These are phyloP conservation scores for Orchesella cincta DNA, from an alignment of 1,140 invertebrate species.

Conservation along the genomic window DNA sequence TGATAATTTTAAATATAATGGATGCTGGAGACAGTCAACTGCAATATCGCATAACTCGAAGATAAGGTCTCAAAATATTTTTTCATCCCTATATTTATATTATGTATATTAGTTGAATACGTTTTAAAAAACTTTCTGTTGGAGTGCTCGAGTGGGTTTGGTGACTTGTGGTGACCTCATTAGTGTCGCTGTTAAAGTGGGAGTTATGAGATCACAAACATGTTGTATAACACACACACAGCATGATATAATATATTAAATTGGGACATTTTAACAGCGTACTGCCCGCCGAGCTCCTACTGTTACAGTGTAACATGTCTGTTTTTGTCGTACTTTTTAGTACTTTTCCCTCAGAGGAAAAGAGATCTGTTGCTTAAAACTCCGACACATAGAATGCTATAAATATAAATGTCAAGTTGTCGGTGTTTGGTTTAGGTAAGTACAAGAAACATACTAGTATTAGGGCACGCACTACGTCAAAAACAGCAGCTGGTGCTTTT, in stretches of 20 bases:
- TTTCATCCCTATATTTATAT: background rate
- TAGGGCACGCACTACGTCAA: background rate
- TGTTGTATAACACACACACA: background rate
- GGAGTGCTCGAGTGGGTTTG: constrained; percentile 6
- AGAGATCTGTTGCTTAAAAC: constrained; percentile 12
- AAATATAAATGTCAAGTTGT: constrained; percentile 9
- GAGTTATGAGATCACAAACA: constrained; percentile 27
- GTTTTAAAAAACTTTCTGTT: background rate
- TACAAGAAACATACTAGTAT: background rate
- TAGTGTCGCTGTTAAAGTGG: constrained; percentile 25
- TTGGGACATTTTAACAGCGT: background rate
- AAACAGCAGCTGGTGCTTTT: background rate
- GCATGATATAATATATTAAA: background rate
- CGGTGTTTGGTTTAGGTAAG: background rate
- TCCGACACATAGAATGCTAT: constrained; percentile 11
- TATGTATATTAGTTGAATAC: background rate
- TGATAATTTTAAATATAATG: no score
- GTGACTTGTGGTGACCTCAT: constrained; percentile 29
- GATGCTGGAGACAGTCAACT: no score
- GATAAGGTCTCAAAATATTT: no score
- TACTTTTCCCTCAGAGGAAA: background rate
- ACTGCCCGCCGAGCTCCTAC: background rate
- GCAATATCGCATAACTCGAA: no score
- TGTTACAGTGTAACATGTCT: background rate
- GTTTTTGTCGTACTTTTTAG: background rate